Conservation (phyloP, 2,888 invertebrate genomes). For the Lasiommata megera region DNA sequence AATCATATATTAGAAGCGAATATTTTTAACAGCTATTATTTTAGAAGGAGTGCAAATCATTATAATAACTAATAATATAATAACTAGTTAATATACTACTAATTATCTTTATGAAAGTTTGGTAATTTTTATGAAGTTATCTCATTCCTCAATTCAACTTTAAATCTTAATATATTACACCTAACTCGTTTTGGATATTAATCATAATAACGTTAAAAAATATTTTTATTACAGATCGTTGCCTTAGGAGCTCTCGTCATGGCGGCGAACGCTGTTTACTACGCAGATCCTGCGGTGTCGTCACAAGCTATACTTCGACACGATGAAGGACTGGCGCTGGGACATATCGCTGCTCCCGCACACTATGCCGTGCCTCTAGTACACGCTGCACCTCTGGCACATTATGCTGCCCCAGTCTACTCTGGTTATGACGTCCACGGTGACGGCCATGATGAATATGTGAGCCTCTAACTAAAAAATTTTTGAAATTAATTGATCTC, state of each 20-base stretch:
- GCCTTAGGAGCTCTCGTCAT: conserved; percentile 66
- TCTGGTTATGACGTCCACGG: conserved; percentile 33
- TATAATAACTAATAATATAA: too few relatives aligned
- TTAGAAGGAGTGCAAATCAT: too few relatives aligned
- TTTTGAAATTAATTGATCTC: too few relatives aligned
- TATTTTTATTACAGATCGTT: conserved; percentile 23
- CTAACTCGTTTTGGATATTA: too few relatives aligned
- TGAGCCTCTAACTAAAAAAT: conserved; percentile 15
- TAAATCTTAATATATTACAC: too few relatives aligned
- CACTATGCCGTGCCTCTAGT: conserved; percentile 25
- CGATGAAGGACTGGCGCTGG: conserved; percentile 49
- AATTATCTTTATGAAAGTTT: too few relatives aligned
- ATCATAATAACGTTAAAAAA: too few relatives aligned
- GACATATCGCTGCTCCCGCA: conserved; percentile 45
- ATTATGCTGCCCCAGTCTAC: conserved; percentile 36
- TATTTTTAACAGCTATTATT: too few relatives aligned
- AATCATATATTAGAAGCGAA: too few relatives aligned
- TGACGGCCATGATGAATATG: conserved; percentile 58
- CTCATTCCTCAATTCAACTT: too few relatives aligned
- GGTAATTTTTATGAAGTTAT: too few relatives aligned
- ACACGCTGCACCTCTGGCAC: conserved; percentile 26
- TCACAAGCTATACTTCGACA: conserved; percentile 73
- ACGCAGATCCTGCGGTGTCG: conserved; percentile 67
- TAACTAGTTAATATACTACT: too few relatives aligned
- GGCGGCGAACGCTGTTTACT: conserved; percentile 78